phyloP scores from a whole-genome alignment of 2,113 vertebrate genomes.

The Tonatia bakeri region DNA sequence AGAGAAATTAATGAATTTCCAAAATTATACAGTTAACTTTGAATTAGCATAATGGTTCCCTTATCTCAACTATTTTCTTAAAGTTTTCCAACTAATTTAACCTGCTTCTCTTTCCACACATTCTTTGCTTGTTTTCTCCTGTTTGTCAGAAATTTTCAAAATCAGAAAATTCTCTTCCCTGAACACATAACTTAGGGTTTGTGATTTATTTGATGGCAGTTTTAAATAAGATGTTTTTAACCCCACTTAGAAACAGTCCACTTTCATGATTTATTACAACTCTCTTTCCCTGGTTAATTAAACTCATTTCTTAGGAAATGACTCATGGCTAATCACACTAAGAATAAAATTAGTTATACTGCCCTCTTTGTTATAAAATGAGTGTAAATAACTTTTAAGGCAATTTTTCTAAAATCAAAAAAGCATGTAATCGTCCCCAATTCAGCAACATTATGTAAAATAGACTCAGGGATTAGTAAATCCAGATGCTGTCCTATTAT shows the following conservation, averaged over 20 bases:
- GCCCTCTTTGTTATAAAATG: constrained; percentile 80
- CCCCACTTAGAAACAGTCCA: constrained; percentile 83
- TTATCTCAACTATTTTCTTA: background rate
- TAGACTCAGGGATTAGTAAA: constrained; percentile 70
- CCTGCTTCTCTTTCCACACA: background rate
- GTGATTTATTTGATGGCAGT: constrained; percentile 82
- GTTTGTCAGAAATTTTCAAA: constrained; percentile 61
- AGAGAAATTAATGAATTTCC: background rate
- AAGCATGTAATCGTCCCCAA: constrained; percentile 62
- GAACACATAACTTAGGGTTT: constrained; percentile 67
- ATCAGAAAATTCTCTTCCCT: constrained; percentile 6
- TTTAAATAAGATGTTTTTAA: constrained; percentile 79
- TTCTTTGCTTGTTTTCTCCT: constrained; percentile 41
- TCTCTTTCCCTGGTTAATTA: constrained; percentile 84
- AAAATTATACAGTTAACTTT: background rate
- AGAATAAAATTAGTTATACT: constrained; percentile 84
- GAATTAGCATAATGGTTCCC: background rate
- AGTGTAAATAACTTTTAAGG: constrained; percentile 83
- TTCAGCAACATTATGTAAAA: constrained; percentile 74
- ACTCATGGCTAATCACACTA: constrained; percentile 83
- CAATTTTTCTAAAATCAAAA: constrained; percentile 75
- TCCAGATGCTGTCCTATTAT: constrained; percentile 73
- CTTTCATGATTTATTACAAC: constrained; percentile 84
- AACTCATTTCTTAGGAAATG: constrained; percentile 85
- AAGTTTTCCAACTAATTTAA: background rate